Conservation (phyloP, 1,140 invertebrate genomes). For the Anthonomus grandis region DNA sequence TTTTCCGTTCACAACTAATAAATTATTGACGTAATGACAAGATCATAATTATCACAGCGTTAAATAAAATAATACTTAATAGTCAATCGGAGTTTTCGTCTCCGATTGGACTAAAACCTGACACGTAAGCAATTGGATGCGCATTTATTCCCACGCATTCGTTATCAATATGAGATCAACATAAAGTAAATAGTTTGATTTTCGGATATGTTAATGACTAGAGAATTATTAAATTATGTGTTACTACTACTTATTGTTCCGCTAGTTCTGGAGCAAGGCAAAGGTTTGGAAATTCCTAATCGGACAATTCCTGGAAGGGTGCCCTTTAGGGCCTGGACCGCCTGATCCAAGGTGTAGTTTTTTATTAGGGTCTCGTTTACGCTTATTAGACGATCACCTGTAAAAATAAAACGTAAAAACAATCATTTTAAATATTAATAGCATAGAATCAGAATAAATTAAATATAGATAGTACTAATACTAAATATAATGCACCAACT, state of each 20-base stretch:
- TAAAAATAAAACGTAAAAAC: too few relatives aligned
- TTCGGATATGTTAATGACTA: background rate
- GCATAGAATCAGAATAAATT: too few relatives aligned
- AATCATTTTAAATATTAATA: too few relatives aligned
- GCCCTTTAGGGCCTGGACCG: slow-evolving; percentile 84
- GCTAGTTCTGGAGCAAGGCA: slow-evolving; percentile 52
- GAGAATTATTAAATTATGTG: slow-evolving; percentile 1
- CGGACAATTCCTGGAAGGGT: slow-evolving; percentile 78
- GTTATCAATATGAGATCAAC: background rate
- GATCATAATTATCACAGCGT: slow-evolving; percentile 19
- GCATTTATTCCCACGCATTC: background rate
- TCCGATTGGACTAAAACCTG: background rate
- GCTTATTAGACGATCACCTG: slow-evolving; percentile 71
- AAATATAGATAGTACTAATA: too few relatives aligned
- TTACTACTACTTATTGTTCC: slow-evolving; percentile 30
- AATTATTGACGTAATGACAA: slow-evolving; percentile 21
- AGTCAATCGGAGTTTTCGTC: background rate
- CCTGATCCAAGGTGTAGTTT: slow-evolving; percentile 84
- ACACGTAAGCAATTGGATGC: background rate
- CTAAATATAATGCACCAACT: too few relatives aligned
- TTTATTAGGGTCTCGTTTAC: slow-evolving; percentile 63
- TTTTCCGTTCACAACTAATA: slow-evolving; percentile 7
- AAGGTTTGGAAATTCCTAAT: slow-evolving; percentile 82
- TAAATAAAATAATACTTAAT: slow-evolving; percentile 8
- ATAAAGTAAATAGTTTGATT: background rate